phyloP scores from a whole-genome alignment of 2,797 vertebrate genomes.

The Garrulus glandarius region DNA sequence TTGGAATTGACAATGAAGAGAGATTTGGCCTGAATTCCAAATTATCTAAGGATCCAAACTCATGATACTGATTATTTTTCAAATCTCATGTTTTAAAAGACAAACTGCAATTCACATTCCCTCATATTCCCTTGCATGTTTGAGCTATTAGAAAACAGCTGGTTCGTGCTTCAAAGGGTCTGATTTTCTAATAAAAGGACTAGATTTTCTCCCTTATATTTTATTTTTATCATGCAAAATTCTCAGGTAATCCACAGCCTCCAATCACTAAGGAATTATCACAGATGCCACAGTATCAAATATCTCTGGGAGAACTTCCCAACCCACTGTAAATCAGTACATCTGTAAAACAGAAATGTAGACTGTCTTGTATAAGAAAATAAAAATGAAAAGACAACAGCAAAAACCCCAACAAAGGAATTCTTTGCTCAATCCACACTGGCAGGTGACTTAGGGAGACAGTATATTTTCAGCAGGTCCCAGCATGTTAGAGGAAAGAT shows the following conservation, averaged over 20 bases:
- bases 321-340: background rate
- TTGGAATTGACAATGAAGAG: slow-evolving; percentile 37
- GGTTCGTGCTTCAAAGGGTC: background rate
- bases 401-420: background rate
- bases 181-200: background rate
- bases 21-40: slow-evolving; percentile 24
- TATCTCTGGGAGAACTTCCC: background rate
- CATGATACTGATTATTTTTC: slow-evolving; percentile 33
- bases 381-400: background rate
- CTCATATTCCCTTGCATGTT: background rate
- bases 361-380: background rate
- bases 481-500: background rate
- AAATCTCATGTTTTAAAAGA: slow-evolving; percentile 29
- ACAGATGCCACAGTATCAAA: background rate
- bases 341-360: background rate
- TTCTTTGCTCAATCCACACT: background rate
- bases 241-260: background rate
- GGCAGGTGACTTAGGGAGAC: background rate
- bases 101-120: background rate
- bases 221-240: background rate
- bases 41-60: slow-evolving; percentile 22
- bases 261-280: background rate
- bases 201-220: background rate
- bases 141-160: background rate
- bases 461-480: background rate